Evolutionary conservation across 2,113 vertebrate genomes (phyloP).

Genomic region (Piprites chloris): DNA sequence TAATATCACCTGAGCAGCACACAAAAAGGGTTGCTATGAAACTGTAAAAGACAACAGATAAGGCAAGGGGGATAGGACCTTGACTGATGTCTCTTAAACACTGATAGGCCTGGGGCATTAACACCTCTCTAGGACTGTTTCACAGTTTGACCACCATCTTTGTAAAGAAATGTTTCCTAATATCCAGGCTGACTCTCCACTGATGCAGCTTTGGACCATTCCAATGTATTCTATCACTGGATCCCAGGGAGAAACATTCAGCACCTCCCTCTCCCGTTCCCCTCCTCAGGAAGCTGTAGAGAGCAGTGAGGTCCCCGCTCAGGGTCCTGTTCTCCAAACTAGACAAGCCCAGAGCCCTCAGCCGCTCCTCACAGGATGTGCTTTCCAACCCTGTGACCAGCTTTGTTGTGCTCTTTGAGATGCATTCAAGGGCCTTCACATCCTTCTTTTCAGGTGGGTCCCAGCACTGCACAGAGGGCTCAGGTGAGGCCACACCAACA

Average conservation of each 20-base stretch:
- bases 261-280: not conserved
- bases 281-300: not conserved
- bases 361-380: not conserved
- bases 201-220: not conserved
- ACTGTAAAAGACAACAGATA: not conserved
- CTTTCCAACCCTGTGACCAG: not conserved
- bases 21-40: not conserved
- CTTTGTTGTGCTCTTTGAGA: not conserved
- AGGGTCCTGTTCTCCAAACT: not conserved
- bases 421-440: not conserved
- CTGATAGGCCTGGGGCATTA: not conserved
- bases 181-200: not conserved
- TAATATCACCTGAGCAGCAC: not conserved
- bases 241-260: not conserved
- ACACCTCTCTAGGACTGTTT: not conserved
- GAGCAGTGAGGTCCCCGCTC: not conserved
- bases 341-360: not conserved
- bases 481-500: not conserved
- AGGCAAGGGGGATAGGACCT: not conserved
- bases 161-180: not conserved
- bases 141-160: not conserved
- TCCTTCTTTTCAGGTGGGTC: not conserved
- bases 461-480: not conserved
- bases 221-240: rapidly evolving
- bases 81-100: not conserved